Evolutionary conservation across 92 coral and sea anemone genomes (phyloP).

Genomic region (Palythoa heliodiscus): DNA sequence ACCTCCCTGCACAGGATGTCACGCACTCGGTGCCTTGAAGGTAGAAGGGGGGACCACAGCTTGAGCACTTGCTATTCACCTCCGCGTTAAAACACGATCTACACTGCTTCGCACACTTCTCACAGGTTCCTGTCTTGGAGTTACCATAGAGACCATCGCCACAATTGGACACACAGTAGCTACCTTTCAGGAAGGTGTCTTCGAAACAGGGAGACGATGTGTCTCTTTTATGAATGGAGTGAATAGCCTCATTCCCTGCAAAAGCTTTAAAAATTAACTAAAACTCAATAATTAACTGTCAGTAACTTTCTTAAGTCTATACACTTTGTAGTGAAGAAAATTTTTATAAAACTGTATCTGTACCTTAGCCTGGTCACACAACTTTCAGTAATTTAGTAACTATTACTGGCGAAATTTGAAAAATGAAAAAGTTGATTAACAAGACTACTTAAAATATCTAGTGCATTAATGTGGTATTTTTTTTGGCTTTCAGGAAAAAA

Average conservation of each 20-base stretch:
- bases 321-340: no score
- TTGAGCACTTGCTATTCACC: slow-evolving; percentile 56
- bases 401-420: no score
- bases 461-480: no score
- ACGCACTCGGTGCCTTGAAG: slow-evolving; percentile 46
- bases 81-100: slow-evolving; percentile 58
- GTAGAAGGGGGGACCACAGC: slow-evolving; percentile 55
- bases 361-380: no score
- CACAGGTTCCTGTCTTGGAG: slow-evolving; percentile 52
- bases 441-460: no score
- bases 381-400: no score
- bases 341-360: no score
- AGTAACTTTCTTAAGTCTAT: no score
- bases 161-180: slow-evolving; percentile 62
- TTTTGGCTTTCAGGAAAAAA: no score
- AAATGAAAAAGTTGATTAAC: no score
- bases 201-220: slow-evolving; percentile 35
- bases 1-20: slow-evolving; percentile 36
- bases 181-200: slow-evolving; percentile 60
- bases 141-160: slow-evolving; percentile 78
- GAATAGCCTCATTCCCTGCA: neutral
- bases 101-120: slow-evolving; percentile 59
- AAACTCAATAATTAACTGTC: neutral
- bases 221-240: slow-evolving; percentile 17
- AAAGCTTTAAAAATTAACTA: neutral